Evolutionary conservation across 64 coral and sea anemone genomes (phyloP).

Genomic region (Cladopsammia gracilis): DNA sequence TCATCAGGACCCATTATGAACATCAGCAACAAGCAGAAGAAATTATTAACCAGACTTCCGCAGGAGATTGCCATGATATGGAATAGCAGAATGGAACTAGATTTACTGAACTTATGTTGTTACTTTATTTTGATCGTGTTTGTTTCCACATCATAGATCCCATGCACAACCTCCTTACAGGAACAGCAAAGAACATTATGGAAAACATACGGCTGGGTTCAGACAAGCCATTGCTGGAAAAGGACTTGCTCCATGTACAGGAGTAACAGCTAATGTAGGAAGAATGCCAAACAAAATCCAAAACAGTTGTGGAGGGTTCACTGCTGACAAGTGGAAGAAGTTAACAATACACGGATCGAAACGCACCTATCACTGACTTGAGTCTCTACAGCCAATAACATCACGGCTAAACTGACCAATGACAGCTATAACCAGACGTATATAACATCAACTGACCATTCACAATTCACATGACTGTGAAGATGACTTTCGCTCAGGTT

Average conservation of each 20-base stretch:
- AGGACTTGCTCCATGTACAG: constrained; percentile 47
- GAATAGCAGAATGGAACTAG: constrained; percentile 55
- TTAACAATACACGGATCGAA: no score
- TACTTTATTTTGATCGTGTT: constrained; percentile 77
- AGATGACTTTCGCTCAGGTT: no score
- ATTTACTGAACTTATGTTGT: constrained; percentile 65
- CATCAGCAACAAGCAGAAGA: constrained; percentile 70
- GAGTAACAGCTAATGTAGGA: constrained; percentile 60
- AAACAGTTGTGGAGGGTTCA: constrained; percentile 83
- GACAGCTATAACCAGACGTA: no score
- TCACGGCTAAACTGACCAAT: no score
- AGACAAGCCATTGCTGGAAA: constrained; percentile 64
- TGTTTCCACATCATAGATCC: constrained; percentile 68
- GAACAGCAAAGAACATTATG: constrained; percentile 78
- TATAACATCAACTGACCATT: no score
- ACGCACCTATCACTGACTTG: no score
- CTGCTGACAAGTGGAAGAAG: constrained; percentile 83
- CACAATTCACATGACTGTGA: no score
- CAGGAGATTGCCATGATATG: constrained; percentile 8
- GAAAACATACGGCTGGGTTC: constrained; percentile 66
- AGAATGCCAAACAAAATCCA: constrained; percentile 62
- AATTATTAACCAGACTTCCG: constrained; percentile 64
- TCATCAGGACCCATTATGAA: constrained; percentile 42
- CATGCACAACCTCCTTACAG: constrained; percentile 79
- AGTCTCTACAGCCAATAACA: no score